Conservation (phyloP, 2,888 invertebrate genomes). For the Synanthedon myopaeformis region DNA sequence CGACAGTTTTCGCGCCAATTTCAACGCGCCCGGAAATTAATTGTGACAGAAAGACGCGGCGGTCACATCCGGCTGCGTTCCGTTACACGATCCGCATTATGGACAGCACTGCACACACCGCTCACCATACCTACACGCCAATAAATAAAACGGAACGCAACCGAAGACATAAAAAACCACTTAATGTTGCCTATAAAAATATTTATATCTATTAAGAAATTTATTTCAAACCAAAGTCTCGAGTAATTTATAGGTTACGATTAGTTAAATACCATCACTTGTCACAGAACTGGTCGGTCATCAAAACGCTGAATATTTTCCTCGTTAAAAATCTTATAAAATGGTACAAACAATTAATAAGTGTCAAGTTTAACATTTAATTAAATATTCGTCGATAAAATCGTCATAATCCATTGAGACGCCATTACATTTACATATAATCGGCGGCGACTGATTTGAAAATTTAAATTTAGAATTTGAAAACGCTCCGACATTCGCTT, state of each 20-base stretch:
- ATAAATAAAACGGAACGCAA: not conserved
- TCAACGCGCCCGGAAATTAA: slow-evolving; percentile 70
- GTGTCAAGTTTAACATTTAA: slow-evolving; percentile 57
- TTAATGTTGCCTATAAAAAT: not conserved
- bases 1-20: slow-evolving; percentile 72
- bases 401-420: slow-evolving; percentile 19
- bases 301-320: slow-evolving; percentile 35
- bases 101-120: slow-evolving; percentile 18
- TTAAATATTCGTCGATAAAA: slow-evolving; percentile 44
- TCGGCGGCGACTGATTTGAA: slow-evolving; percentile 4
- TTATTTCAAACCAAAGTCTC: slow-evolving; percentile 1
- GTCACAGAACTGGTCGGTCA: slow-evolving; percentile 42
- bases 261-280: slow-evolving; percentile 46
- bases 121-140: slow-evolving; percentile 19
- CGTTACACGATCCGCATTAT: slow-evolving; percentile 48
- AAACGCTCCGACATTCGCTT: slow-evolving; percentile 1
- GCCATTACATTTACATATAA: slow-evolving; percentile 8
- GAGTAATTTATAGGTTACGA: slow-evolving; percentile 42
- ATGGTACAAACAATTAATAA: slow-evolving; percentile 40
- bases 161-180: not conserved
- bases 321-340: slow-evolving; percentile 44
- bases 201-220: slow-evolving; percentile 1
- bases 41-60: slow-evolving; percentile 70
- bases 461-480: slow-evolving; percentile 9
- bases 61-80: slow-evolving; percentile 64